Conservation (phyloP, 2,888 invertebrate genomes). For the Napeogenes sylphis region DNA sequence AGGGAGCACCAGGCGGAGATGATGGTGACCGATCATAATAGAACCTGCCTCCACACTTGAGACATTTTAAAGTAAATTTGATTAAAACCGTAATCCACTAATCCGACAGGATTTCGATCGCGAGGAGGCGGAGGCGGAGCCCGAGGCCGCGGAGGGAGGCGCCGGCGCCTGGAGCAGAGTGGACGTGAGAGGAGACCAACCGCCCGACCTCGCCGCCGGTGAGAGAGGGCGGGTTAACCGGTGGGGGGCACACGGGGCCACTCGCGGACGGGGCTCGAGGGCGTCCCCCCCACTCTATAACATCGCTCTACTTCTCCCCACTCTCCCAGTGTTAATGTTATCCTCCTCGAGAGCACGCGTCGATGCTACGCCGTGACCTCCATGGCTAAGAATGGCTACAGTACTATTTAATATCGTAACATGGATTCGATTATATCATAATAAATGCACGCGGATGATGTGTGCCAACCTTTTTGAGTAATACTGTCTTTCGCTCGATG, state of each 20-base stretch:
- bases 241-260: conserved; percentile 91
- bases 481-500: no score
- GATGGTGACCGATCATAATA: conserved; percentile 49
- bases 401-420: no score
- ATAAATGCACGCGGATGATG: no score
- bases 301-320: no score
- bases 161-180: conserved; percentile 92
- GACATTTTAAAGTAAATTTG: not conserved
- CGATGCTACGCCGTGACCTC: no score
- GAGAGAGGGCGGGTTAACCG: conserved; percentile 43
- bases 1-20: conserved; percentile 85
- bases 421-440: no score
- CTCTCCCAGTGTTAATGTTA: no score
- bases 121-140: conserved; percentile 58
- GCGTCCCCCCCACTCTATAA: conserved; percentile 75
- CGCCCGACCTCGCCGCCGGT: conserved; percentile 68
- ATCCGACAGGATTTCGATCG: conserved; percentile 52
- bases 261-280: conserved; percentile 89
- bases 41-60: not conserved
- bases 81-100: not conserved
- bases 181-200: conserved; percentile 77
- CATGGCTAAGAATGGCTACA: no score
- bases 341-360: no score
- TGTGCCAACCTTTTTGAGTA: no score
- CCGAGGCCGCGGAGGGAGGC: conserved; percentile 69